Evolutionary conservation across 2,888 invertebrate genomes (phyloP).

Genomic region (Villa cingulata): DNA sequence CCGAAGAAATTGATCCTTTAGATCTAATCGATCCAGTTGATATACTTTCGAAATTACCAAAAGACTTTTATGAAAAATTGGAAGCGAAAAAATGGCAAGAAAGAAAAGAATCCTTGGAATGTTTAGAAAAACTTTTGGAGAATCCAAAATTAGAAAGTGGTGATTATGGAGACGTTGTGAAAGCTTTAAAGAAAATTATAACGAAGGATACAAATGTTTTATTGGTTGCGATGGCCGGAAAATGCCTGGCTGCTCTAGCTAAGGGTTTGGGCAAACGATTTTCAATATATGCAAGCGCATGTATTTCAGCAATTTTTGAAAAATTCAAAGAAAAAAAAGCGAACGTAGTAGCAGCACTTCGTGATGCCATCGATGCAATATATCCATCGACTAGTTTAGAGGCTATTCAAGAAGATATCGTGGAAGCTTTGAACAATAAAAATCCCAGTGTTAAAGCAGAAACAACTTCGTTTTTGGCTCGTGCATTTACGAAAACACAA

Average conservation of each 20-base stretch:
- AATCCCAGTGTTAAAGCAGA: slow-evolving; percentile 84
- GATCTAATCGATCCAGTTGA: slow-evolving; percentile 87
- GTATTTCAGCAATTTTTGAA: slow-evolving; percentile 67
- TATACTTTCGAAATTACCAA: slow-evolving; percentile 80
- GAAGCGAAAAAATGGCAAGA: slow-evolving; percentile 97
- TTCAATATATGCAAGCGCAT: slow-evolving; percentile 64
- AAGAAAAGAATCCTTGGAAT: slow-evolving; percentile 81
- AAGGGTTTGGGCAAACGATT: slow-evolving; percentile 78
- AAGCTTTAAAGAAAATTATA: slow-evolving; percentile 78
- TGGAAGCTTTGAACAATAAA: slow-evolving; percentile 79
- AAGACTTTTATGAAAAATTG: slow-evolving; percentile 87
- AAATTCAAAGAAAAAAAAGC: slow-evolving; percentile 97
- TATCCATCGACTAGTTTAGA: slow-evolving; percentile 70
- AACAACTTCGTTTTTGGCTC: slow-evolving; percentile 67
- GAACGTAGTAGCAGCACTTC: slow-evolving; percentile 70
- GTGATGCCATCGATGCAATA: slow-evolving; percentile 83
- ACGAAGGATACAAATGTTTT: slow-evolving; percentile 92
- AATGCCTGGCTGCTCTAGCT: slow-evolving; percentile 71
- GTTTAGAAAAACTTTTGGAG: slow-evolving; percentile 61
- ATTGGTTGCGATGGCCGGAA: slow-evolving; percentile 73
- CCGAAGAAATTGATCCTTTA: slow-evolving; percentile 67
- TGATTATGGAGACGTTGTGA: slow-evolving; percentile 82
- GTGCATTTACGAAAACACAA: slow-evolving; percentile 69
- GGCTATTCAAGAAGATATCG: slow-evolving; percentile 69
- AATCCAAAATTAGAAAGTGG: slow-evolving; percentile 79